Conservation (phyloP, 2,113 vertebrate species). For the Leiothrix lutea region DNA sequence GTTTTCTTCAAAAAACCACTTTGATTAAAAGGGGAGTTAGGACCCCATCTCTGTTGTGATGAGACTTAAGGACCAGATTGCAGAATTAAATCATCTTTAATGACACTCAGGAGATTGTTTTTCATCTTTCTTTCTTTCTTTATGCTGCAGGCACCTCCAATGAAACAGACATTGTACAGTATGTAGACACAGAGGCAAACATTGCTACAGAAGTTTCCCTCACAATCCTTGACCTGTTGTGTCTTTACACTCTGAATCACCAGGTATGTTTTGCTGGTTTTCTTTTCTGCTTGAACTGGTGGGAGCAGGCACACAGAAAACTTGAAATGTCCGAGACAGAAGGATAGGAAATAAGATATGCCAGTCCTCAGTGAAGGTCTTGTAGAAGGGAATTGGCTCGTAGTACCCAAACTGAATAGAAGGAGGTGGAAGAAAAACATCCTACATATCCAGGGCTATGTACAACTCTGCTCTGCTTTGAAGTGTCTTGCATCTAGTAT, state of each 20-base stretch:
- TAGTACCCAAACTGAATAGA: neutral
- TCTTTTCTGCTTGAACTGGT: neutral
- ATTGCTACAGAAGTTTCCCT: slow-evolving; percentile 92
- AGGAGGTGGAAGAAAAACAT: neutral
- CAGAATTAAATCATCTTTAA: neutral
- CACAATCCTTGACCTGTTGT: slow-evolving; percentile 89
- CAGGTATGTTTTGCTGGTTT: slow-evolving; percentile 76
- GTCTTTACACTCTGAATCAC: slow-evolving; percentile 91
- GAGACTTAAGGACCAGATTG: neutral
- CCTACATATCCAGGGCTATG: fast-evolving
- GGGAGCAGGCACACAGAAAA: neutral
- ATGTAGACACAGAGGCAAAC: slow-evolving; percentile 92
- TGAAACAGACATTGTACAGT: slow-evolving; percentile 88
- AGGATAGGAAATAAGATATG: neutral
- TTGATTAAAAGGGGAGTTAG: neutral
- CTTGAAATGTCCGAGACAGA: neutral
- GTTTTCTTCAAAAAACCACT: neutral
- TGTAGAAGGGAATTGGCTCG: neutral
- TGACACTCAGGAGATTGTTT: neutral
- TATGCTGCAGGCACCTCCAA: slow-evolving; percentile 73
- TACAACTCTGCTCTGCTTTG: neutral
- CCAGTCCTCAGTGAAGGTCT: neutral
- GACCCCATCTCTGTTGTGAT: neutral
- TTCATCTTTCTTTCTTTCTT: neutral
- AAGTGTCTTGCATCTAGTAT: neutral